These are phyloP conservation scores for Sorex araneus DNA, from an alignment of 2,113 vertebrate species.

Conservation along the genomic window DNA sequence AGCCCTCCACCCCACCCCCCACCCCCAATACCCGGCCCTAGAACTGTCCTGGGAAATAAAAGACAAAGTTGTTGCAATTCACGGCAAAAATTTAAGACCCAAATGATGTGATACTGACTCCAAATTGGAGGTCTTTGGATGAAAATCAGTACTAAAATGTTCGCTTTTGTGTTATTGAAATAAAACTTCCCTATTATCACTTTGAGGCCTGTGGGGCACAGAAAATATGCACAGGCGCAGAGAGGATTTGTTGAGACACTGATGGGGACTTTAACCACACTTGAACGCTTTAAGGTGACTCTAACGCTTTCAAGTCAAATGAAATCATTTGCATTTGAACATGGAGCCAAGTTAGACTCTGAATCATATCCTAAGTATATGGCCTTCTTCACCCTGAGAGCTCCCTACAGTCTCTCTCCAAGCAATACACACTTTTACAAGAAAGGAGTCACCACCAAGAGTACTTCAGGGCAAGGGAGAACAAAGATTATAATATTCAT, in stretches of 20 bases:
- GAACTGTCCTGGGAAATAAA: not conserved
- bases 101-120: not conserved
- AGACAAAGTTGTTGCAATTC: not conserved
- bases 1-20: too few relatives aligned
- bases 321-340: not conserved
- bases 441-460: not conserved
- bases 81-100: not conserved
- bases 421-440: not conserved
- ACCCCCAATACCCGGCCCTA: not conserved
- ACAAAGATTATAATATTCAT: not conserved
- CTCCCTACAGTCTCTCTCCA: not conserved
- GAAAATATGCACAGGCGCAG: not conserved
- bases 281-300: not conserved
- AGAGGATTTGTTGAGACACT: not conserved
- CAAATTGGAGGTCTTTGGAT: not conserved
- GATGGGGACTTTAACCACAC: not conserved
- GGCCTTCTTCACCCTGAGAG: fast-evolving
- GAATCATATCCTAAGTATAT: not conserved
- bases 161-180: not conserved
- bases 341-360: not conserved
- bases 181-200: not conserved
- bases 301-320: not conserved
- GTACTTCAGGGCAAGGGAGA: not conserved
- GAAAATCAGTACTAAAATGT: not conserved
- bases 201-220: too few relatives aligned